A percentile compares a stretch with the other conserved stretches of the same genome.
Evolutionary conservation across 2,888 invertebrate genomes (phyloP).

Genomic region (Scaptomyza cyrtandrae): DNA sequence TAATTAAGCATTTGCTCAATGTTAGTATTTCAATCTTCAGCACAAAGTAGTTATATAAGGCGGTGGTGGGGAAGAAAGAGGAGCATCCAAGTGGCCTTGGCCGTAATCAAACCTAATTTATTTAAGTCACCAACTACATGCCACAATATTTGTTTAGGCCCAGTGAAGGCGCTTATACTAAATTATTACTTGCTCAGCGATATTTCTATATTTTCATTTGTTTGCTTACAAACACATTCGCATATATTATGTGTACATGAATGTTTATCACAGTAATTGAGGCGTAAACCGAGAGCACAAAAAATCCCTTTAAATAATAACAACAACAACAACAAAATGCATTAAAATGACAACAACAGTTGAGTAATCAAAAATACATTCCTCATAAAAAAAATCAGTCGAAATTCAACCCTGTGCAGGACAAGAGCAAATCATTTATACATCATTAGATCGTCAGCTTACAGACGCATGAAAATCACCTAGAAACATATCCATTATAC

Average conservation of each 20-base stretch:
- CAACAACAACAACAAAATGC: neutral
- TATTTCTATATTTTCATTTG: constrained; percentile 38
- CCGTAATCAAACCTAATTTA: constrained; percentile 75
- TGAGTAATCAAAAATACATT: constrained; percentile 66
- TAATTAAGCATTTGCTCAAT: constrained; percentile 67
- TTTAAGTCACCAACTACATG: constrained; percentile 69
- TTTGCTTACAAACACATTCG: constrained; percentile 2
- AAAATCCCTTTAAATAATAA: constrained; percentile 28
- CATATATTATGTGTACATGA: neutral
- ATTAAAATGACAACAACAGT: constrained; percentile 1
- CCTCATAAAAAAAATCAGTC: constrained; percentile 51
- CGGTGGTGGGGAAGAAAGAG: neutral
- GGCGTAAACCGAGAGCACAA: neutral
- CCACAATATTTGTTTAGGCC: constrained; percentile 59
- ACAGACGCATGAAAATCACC: constrained; percentile 36
- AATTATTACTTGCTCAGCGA: constrained; percentile 61
- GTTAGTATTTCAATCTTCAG: constrained; percentile 62
- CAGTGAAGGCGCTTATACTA: constrained; percentile 33
- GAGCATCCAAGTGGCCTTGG: constrained; percentile 48
- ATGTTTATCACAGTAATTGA: constrained; percentile 1
- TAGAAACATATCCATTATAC: constrained; percentile 25
- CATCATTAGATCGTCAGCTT: constrained; percentile 65
- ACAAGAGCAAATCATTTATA: constrained; percentile 53
- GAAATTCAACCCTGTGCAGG: constrained; percentile 18
- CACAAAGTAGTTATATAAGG: constrained; percentile 41